These are phyloP conservation scores for Pissodes strobi DNA, from an alignment of 1,140 invertebrate species.

Conservation along the genomic window DNA sequence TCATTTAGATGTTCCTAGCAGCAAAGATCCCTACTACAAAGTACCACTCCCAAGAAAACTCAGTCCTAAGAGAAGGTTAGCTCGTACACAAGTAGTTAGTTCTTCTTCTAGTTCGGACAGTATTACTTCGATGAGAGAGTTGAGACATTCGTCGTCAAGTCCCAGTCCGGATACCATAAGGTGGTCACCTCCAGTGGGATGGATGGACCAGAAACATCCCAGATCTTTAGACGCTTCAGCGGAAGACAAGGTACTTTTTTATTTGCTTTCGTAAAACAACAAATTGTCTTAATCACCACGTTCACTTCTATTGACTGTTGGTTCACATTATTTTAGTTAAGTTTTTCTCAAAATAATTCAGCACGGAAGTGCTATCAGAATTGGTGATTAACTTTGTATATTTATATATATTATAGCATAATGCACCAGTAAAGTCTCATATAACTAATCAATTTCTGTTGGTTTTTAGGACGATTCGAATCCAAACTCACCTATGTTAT, in stretches of 20 bases:
- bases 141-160: conserved; percentile 49
- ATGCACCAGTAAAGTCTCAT: too few species aligned
- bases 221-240: conserved; percentile 49
- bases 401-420: background rate
- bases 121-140: conserved; percentile 55
- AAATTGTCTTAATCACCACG: too few species aligned
- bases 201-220: conserved; percentile 43
- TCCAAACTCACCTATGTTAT: conserved; percentile 29
- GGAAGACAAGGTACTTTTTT: conserved; percentile 53
- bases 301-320: too few species aligned
- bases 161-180: conserved; percentile 51
- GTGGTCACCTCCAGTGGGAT: conserved; percentile 50
- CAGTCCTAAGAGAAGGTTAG: conserved; percentile 59
- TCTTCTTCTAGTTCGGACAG: conserved; percentile 61
- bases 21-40: conserved; percentile 43
- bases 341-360: too few species aligned
- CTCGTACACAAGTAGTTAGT: conserved; percentile 55
- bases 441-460: background rate
- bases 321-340: too few species aligned
- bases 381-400: too few species aligned
- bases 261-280: too few species aligned
- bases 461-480: conserved; percentile 28
- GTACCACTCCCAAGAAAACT: conserved; percentile 55
- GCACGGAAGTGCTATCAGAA: too few species aligned
- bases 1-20: conserved; percentile 54